phyloP scores from a whole-genome alignment of 2,113 vertebrate genomes.

The Nicator chloris region DNA sequence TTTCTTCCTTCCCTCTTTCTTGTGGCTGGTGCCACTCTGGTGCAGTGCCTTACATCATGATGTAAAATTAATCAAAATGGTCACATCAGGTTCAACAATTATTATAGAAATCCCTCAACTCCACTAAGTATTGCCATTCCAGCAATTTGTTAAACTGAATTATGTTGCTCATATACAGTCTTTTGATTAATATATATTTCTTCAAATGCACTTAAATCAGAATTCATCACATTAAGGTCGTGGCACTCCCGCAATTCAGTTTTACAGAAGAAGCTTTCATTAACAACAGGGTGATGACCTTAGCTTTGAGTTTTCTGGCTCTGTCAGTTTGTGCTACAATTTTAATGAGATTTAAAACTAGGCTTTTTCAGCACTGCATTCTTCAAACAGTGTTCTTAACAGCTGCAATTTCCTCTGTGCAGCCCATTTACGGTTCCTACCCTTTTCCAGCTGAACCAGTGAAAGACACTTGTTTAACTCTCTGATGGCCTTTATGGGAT shows the following conservation, averaged over 20 bases:
- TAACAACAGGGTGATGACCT: background rate
- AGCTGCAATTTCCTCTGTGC: background rate
- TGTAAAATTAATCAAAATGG: background rate
- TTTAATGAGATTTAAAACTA: slow-evolving; percentile 31
- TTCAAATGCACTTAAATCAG: slow-evolving; percentile 2
- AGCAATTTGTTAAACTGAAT: background rate
- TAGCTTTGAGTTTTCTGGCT: slow-evolving; percentile 1
- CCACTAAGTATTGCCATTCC: background rate
- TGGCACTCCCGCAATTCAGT: background rate
- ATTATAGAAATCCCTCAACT: background rate
- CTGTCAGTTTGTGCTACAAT: background rate
- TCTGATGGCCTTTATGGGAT: background rate
- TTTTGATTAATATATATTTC: background rate
- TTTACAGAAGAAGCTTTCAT: background rate
- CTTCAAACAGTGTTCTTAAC: background rate
- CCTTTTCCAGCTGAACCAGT: background rate
- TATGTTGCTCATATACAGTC: background rate
- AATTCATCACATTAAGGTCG: background rate
- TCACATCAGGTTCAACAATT: background rate
- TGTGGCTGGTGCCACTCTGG: background rate
- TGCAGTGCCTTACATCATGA: background rate
- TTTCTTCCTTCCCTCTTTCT: background rate
- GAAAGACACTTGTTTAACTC: background rate
- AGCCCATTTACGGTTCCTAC: background rate
- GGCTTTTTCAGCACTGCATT: background rate